These are phyloP conservation scores for Scomber scombrus DNA, from an alignment of 2,113 vertebrate species.

Conservation along the genomic window DNA sequence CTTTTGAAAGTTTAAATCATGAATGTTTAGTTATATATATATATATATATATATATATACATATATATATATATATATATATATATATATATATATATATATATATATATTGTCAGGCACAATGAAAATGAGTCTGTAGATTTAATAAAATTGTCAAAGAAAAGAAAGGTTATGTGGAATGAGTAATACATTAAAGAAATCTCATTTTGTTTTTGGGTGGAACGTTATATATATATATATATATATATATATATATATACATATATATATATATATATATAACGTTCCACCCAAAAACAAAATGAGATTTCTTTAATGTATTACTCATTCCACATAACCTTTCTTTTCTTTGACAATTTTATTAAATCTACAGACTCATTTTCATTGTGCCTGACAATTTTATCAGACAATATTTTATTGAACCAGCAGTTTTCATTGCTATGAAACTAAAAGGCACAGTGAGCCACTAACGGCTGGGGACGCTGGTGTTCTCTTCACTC, in stretches of 20 bases:
- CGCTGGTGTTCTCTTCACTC: not conserved
- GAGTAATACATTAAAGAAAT: slow-evolving; percentile 29
- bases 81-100: too few relatives aligned
- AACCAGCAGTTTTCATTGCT: slow-evolving; percentile 31
- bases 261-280: too few relatives aligned
- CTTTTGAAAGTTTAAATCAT: too few relatives aligned
- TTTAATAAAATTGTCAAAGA: slow-evolving; percentile 50
- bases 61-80: too few relatives aligned
- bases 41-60: too few relatives aligned
- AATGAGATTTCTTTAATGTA: slow-evolving; percentile 18
- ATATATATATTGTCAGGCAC: slow-evolving; percentile 45
- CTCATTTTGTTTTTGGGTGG: slow-evolving; percentile 35
- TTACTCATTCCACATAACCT: slow-evolving; percentile 35
- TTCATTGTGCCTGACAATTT: slow-evolving; percentile 54
- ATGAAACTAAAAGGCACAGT: slow-evolving; percentile 51
- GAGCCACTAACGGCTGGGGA: slow-evolving; percentile 43
- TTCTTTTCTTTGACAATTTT: slow-evolving; percentile 47
- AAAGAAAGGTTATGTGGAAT: slow-evolving; percentile 27
- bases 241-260: too few relatives aligned
- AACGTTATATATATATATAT: too few relatives aligned
- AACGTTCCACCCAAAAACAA: slow-evolving; percentile 30
- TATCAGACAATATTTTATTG: slow-evolving; percentile 59
- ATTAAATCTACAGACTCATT: slow-evolving; percentile 49
- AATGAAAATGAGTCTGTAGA: slow-evolving; percentile 54
- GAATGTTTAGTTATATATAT: too few relatives aligned